A percentile compares a stretch with the other conserved stretches of the same genome.
Conservation (phyloP, 2,888 invertebrate genomes). For the Clusia tigrina region DNA sequence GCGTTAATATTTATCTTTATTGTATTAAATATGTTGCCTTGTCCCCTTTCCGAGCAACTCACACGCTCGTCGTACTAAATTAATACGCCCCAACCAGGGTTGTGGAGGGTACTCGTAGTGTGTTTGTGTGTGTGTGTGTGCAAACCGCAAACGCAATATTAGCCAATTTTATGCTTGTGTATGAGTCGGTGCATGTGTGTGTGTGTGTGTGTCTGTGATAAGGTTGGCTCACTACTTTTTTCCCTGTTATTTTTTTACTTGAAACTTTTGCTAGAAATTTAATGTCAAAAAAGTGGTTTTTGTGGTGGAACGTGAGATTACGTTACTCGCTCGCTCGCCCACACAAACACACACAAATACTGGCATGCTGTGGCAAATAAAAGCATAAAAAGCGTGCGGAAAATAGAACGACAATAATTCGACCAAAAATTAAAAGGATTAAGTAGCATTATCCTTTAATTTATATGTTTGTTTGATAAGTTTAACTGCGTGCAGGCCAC, state of each 20-base stretch:
- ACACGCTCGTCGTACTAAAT: no score
- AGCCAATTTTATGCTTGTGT: background rate
- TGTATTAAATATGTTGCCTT: no score
- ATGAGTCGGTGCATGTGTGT: background rate
- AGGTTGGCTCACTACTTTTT: no score
- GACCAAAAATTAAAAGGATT: constrained; percentile 55
- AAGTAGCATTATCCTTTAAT: constrained; percentile 55
- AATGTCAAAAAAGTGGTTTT: constrained; percentile 50
- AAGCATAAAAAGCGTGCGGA: constrained; percentile 23
- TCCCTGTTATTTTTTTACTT: no score
- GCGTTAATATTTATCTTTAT: no score
- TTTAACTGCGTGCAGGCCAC: background rate
- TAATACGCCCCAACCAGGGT: no score
- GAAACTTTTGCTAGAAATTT: constrained; percentile 53
- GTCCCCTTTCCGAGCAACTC: no score
- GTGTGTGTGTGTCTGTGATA: background rate
- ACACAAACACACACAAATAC: background rate
- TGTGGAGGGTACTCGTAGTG: no score
- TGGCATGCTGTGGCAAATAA: constrained; percentile 45
- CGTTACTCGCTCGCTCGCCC: constrained; percentile 22
- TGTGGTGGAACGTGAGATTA: constrained; percentile 49
- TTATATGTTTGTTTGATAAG: constrained; percentile 43
- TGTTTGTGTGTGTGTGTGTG: no score
- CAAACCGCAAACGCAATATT: constrained; percentile 7
- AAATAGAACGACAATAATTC: constrained; percentile 25